Evolutionary conservation across 2,113 vertebrate genomes (phyloP).

Genomic region (Dryoscopus gambensis): DNA sequence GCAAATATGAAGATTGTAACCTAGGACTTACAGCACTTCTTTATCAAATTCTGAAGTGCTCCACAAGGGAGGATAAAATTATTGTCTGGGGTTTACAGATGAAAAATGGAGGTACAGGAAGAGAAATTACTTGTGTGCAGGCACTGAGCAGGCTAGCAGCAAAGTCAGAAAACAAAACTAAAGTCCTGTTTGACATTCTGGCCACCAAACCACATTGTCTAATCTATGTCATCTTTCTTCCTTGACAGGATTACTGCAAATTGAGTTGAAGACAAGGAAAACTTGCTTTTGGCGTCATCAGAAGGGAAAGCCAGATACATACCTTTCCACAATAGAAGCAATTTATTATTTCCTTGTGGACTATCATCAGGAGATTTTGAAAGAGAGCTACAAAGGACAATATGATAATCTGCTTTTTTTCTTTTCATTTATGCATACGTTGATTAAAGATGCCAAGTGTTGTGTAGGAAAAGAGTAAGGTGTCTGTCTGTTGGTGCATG

Average conservation of each 20-base stretch:
- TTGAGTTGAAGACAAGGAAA: constrained; percentile 91
- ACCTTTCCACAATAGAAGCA: constrained; percentile 95
- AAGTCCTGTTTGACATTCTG: not conserved
- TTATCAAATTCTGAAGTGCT: not conserved
- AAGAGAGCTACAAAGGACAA: constrained; percentile 84
- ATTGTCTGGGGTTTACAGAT: not conserved
- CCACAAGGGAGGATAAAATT: not conserved
- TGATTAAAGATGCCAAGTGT: constrained; percentile 86
- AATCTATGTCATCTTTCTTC: not conserved
- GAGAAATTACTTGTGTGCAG: not conserved
- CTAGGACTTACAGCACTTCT: not conserved
- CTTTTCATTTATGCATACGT: constrained; percentile 89
- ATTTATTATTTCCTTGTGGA: constrained; percentile 96
- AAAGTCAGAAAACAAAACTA: not conserved
- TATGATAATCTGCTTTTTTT: constrained; percentile 97
- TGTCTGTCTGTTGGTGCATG: not conserved
- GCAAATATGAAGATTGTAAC: not conserved
- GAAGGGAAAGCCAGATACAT: constrained; percentile 92
- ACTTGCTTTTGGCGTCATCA: constrained; percentile 97
- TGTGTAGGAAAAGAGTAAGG: constrained; percentile 75
- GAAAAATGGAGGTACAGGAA: not conserved
- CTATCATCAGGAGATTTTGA: constrained; percentile 82
- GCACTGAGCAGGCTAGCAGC: not conserved
- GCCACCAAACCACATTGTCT: not conserved
- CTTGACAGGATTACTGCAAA: constrained; percentile 83